Evolutionary conservation across 2,113 vertebrate species (phyloP).

Genomic region (Lamprologus ornatipinnis): DNA sequence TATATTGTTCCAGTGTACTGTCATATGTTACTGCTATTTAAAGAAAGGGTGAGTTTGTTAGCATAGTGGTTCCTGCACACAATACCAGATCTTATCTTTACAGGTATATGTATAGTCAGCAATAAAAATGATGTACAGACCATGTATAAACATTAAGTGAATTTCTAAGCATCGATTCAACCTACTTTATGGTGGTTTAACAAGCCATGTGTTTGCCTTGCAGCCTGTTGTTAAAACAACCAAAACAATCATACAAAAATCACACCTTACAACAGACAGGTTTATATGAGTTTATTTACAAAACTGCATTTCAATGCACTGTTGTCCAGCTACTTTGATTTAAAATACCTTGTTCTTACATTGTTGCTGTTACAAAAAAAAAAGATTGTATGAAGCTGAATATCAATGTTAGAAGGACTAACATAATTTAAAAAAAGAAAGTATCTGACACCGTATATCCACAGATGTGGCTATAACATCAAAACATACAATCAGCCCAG

Average conservation of each 20-base stretch:
- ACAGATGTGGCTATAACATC: not conserved
- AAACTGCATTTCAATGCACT: slow-evolving; percentile 44
- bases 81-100: not conserved
- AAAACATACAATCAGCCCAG: slow-evolving; percentile 5
- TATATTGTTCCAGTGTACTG: not conserved
- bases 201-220: slow-evolving; percentile 3
- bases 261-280: slow-evolving; percentile 40
- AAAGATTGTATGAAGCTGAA: not conserved
- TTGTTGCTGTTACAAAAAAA: not conserved
- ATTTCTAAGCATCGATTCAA: not conserved
- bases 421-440: not conserved
- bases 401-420: not conserved
- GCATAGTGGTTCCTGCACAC: not conserved
- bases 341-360: not conserved
- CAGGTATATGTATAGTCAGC: not conserved
- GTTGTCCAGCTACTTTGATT: not conserved
- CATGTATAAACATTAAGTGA: not conserved
- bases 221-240: not conserved
- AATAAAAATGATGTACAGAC: not conserved
- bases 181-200: not conserved
- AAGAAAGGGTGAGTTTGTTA: not conserved
- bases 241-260: slow-evolving; percentile 23
- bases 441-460: not conserved
- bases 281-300: slow-evolving; percentile 5
- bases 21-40: not conserved